Base-by-base conservation (phyloP, 1,140 invertebrate species). In the Hyposmocoma kahamanoa region DNA sequence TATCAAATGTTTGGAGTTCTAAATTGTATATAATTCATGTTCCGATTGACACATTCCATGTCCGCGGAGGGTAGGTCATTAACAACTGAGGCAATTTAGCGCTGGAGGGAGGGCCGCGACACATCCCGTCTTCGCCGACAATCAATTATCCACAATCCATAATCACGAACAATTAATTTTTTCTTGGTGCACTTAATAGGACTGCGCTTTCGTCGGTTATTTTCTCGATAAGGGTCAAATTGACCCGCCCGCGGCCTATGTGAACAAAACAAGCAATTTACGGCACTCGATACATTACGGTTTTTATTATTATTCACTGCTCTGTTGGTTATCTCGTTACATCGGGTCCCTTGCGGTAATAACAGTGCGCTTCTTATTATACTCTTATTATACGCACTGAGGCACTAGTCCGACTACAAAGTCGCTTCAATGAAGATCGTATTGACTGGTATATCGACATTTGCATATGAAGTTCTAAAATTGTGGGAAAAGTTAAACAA, bases 151-250 rank as follows among this genome's bases (percentile, higher is more conserved):
- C 53, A 73, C 67, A 62, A 67, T 78, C 67, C 65, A 72, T 78
- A 75, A 78, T 78, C 67, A 71, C 63, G 52, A 68, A 69, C 69
- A 77, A 77, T 77, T 74, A 74, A 62, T 74, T 74, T 77, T 75
- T 75, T 72, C 70, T 69, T 45, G 56, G 45, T 47, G 59, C 56
- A 58, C 49, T 60, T 77, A 73, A 73, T 72, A 71, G 61, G 65
- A 56, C 50, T 56, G 50, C 52, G 65, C 59, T 72, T 77, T 77
- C 62, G 69, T 74, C 62, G 57, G 65, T 71, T 67, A 69, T 74
- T 74, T 72, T 77, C 67, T 69, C 67, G 71, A 74, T 77, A 77
- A 77, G 68, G 63, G 69, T 72, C 73, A 74, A 76, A 73, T 74
- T 69, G 65, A 71, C 61, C 58, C 56, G 69, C 71, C 71, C 58